These are phyloP conservation scores for Halesus radiatus DNA, from an alignment of 1,140 invertebrate genomes.

Conservation along the genomic window DNA sequence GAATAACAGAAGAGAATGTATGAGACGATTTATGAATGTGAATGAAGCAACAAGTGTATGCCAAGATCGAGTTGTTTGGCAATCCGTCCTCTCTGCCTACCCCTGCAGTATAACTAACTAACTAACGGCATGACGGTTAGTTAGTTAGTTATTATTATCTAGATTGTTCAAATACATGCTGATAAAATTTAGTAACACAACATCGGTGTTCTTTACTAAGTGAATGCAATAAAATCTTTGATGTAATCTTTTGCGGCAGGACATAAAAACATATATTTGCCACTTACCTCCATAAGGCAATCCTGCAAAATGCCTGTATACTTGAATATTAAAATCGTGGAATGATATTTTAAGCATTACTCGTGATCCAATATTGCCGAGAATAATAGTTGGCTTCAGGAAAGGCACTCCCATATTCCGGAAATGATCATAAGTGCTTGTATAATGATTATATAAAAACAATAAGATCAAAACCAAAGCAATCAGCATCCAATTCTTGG, in stretches of 20 bases:
- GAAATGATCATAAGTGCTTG: constrained; percentile 64
- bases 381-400: constrained; percentile 63
- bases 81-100: too few relatives aligned
- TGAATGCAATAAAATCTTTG: not conserved
- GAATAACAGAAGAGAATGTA: too few relatives aligned
- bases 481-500: constrained; percentile 63
- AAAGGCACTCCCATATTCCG: constrained; percentile 63
- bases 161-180: too few relatives aligned
- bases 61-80: too few relatives aligned
- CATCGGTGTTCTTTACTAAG: not conserved
- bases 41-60: too few relatives aligned
- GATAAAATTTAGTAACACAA: too few relatives aligned
- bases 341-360: constrained; percentile 64
- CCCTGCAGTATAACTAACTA: too few relatives aligned
- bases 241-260: not conserved
- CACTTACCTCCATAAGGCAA: constrained; percentile 65
- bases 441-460: constrained; percentile 64
- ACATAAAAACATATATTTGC: not conserved
- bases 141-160: too few relatives aligned
- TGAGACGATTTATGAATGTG: too few relatives aligned
- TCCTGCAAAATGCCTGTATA: constrained; percentile 67
- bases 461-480: constrained; percentile 61
- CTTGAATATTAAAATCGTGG: constrained; percentile 65
- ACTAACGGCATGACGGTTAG: too few relatives aligned
- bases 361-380: constrained; percentile 65